Percentiles rank a stretch among this genome's conserved stretches.
Evolutionary conservation across 2,888 invertebrate genomes (phyloP).

Genomic region (Pollenia amentaria): DNA sequence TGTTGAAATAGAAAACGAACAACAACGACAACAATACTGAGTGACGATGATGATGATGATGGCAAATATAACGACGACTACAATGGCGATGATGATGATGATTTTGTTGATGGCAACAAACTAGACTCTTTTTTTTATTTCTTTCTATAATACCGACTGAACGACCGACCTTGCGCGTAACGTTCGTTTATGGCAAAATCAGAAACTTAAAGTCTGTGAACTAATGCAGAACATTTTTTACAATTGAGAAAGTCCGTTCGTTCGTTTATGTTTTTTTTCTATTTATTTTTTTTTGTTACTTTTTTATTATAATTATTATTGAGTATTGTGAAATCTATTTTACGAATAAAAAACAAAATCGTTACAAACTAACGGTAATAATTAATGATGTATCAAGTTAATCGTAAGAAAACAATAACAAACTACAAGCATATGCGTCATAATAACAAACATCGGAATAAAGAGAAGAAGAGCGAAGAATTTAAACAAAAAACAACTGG

Average conservation of each 20-base stretch:
- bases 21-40: slow-evolving; percentile 36
- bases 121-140: slow-evolving; percentile 42
- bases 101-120: slow-evolving; percentile 49
- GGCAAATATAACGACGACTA: slow-evolving; percentile 10
- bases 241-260: slow-evolving; percentile 60
- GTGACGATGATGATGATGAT: slow-evolving; percentile 25
- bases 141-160: slow-evolving; percentile 71
- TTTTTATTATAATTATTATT: slow-evolving; percentile 24
- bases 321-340: slow-evolving; percentile 47
- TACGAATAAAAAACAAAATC: slow-evolving; percentile 19
- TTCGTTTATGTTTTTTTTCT: slow-evolving; percentile 6
- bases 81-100: slow-evolving; percentile 24
- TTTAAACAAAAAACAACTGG: slow-evolving; percentile 28
- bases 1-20: slow-evolving; percentile 57
- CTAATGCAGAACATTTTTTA: slow-evolving; percentile 76
- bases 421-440: slow-evolving; percentile 1
- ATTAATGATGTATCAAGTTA: slow-evolving; percentile 31
- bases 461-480: neutral
- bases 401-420: neutral
- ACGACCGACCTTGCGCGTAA: slow-evolving; percentile 79
- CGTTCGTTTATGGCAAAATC: slow-evolving; percentile 72
- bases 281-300: neutral
- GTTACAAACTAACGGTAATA: slow-evolving; percentile 49
- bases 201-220: slow-evolving; percentile 78
- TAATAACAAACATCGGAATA: neutral